Evolutionary conservation across 1,140 invertebrate species (phyloP).

Genomic region (Bombus sibiricus): DNA sequence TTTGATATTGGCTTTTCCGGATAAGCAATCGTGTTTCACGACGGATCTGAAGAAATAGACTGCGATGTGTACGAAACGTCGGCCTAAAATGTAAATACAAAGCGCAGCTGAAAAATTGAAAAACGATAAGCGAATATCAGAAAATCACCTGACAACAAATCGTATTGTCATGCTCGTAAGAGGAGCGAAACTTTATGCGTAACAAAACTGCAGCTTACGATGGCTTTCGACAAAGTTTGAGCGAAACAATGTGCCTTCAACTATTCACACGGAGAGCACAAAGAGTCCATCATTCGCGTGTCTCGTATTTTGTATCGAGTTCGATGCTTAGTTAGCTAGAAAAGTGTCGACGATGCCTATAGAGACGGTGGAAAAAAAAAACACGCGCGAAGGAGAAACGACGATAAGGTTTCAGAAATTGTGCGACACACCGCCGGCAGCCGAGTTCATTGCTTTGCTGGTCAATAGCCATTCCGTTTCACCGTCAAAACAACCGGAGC

Average conservation of each 20-base stretch:
- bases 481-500: constrained; percentile 66
- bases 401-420: constrained; percentile 47
- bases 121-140: too few relatives aligned
- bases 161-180: too few relatives aligned
- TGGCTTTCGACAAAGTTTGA: not conserved
- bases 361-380: not conserved
- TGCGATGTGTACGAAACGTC: too few relatives aligned
- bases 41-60: too few relatives aligned
- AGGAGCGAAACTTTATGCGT: too few relatives aligned
- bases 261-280: not conserved
- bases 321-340: not conserved
- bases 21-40: too few relatives aligned
- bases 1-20: too few relatives aligned
- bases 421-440: constrained; percentile 34
- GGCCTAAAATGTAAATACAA: too few relatives aligned
- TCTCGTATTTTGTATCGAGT: not conserved
- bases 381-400: not conserved
- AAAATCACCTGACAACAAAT: too few relatives aligned
- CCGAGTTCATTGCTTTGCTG: constrained; percentile 58
- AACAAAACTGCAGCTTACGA: not conserved
- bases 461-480: constrained; percentile 69
- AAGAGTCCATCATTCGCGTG: not conserved
- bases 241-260: not conserved
- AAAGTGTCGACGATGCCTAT: constrained; percentile 8
- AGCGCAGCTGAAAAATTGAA: too few relatives aligned